A percentile compares a stretch with the other conserved stretches of the same genome.
phyloP scores from a whole-genome alignment of 2,888 invertebrate genomes.

The Epinotia ramella region DNA sequence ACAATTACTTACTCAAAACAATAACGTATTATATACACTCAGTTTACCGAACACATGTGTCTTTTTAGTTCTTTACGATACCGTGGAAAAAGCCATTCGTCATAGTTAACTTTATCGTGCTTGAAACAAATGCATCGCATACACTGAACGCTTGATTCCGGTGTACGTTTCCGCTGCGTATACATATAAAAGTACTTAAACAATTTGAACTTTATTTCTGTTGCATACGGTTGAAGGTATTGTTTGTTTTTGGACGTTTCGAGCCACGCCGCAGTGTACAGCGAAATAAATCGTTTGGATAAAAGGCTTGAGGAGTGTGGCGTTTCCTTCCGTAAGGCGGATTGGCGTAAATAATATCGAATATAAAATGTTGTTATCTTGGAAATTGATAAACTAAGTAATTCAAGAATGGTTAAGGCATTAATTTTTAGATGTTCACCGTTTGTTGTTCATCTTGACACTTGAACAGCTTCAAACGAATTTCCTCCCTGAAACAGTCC shows the following conservation, averaged over 20 bases:
- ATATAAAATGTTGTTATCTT: not conserved
- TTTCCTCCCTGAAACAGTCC: too few species aligned
- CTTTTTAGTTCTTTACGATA: not conserved
- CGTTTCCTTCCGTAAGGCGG: conserved; percentile 28
- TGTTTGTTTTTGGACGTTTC: not conserved
- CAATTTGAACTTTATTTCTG: not conserved
- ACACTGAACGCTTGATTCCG: conserved; percentile 35
- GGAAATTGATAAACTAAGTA: not conserved
- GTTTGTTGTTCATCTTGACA: too few species aligned
- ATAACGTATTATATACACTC: not conserved
- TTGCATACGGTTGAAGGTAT: not conserved
- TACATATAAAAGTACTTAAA: not conserved
- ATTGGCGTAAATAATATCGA: conserved; percentile 19
- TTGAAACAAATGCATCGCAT: conserved; percentile 35
- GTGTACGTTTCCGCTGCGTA: conserved; percentile 19
- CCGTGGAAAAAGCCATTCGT: conserved; percentile 22
- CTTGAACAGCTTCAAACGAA: too few species aligned
- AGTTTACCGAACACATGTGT: not conserved
- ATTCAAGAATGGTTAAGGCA: not conserved
- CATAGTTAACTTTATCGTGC: conserved; percentile 39
- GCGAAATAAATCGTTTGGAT: conserved; percentile 35
- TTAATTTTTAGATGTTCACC: too few species aligned
- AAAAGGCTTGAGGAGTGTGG: conserved; percentile 32
- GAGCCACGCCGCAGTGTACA: conserved; percentile 23
- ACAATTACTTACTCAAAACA: conserved; percentile 15